phyloP scores from a whole-genome alignment of 2,888 invertebrate genomes.

The Apotomis betuletana region DNA sequence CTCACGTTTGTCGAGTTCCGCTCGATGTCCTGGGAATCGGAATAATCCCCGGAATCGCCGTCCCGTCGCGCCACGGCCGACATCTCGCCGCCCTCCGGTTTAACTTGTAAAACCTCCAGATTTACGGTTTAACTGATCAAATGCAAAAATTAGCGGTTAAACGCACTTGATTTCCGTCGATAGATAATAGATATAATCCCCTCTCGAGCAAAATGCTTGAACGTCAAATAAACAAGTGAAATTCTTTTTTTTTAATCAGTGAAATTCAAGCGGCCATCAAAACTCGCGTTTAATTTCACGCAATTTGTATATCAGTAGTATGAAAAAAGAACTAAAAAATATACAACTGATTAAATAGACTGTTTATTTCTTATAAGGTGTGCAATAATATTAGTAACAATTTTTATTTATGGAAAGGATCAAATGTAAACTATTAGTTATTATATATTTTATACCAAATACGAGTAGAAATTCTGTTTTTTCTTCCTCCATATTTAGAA shows the following conservation, averaged over 20 bases:
- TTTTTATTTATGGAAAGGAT: too few relatives aligned
- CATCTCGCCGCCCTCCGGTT: slow-evolving; percentile 76
- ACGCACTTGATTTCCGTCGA: slow-evolving; percentile 56
- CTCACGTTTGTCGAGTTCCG: slow-evolving; percentile 77
- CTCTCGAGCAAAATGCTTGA: slow-evolving; percentile 69
- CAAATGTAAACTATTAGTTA: too few relatives aligned
- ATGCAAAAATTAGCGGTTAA: slow-evolving; percentile 56
- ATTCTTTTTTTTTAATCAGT: slow-evolving; percentile 52
- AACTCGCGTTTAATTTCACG: slow-evolving; percentile 60
- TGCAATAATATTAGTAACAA: too few relatives aligned
- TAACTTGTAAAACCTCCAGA: slow-evolving; percentile 77
- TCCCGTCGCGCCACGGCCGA: slow-evolving; percentile 75
- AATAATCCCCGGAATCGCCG: slow-evolving; percentile 79
- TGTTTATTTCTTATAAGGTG: too few relatives aligned
- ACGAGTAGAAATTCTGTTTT: too few relatives aligned
- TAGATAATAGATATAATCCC: slow-evolving; percentile 60
- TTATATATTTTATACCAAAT: too few relatives aligned
- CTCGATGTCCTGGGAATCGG: slow-evolving; percentile 79
- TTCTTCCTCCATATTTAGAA: too few relatives aligned
- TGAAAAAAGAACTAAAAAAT: background rate
- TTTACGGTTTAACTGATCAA: slow-evolving; percentile 62
- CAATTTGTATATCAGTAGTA: slow-evolving; percentile 14
- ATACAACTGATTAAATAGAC: too few relatives aligned
- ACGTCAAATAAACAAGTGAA: slow-evolving; percentile 79
- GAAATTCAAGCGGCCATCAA: slow-evolving; percentile 74